Percentiles rank a stretch among this genome's conserved stretches.
These are phyloP conservation scores for Clamator glandarius DNA, from an alignment of 2,797 vertebrate species.

Conservation along the genomic window DNA sequence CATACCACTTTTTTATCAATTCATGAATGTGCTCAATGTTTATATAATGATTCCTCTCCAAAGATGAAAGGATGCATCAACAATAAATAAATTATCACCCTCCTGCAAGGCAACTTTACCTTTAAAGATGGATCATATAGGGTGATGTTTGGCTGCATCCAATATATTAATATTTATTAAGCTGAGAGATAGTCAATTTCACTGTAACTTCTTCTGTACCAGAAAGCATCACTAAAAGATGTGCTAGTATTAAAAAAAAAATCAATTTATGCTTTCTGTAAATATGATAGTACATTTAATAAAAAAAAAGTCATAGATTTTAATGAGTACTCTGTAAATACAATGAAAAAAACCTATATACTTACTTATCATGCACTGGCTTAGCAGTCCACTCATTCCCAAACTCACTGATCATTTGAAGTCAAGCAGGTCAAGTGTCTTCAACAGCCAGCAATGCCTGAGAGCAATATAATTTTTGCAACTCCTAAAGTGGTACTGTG, in stretches of 20 bases:
- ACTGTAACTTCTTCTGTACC: constrained; percentile 62
- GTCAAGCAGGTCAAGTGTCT: not conserved
- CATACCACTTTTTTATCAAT: constrained; percentile 18
- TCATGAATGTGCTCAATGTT: constrained; percentile 51
- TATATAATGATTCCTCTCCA: constrained; percentile 62
- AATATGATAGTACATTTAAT: not conserved
- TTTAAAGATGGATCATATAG: constrained; percentile 73
- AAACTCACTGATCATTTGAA: not conserved
- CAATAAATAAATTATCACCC: constrained; percentile 72
- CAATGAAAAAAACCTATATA: not conserved
- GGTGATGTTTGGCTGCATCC: constrained; percentile 56
- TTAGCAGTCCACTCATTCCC: not conserved
- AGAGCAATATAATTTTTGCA: not conserved
- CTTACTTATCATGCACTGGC: not conserved
- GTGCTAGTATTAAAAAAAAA: constrained; percentile 5
- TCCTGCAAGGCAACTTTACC: constrained; percentile 59
- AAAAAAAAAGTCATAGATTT: not conserved
- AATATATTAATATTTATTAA: constrained; percentile 79
- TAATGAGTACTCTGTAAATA: not conserved
- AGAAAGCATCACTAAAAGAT: constrained; percentile 58
- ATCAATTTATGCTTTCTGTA: not conserved
- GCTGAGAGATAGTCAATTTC: constrained; percentile 76
- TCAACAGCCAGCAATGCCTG: not conserved
- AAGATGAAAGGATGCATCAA: constrained; percentile 60
- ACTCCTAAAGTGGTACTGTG: not conserved